Percentiles rank a stretch among this genome's conserved stretches.
Evolutionary conservation across 1,140 invertebrate genomes (phyloP).

Genomic region (Capitella teleta): DNA sequence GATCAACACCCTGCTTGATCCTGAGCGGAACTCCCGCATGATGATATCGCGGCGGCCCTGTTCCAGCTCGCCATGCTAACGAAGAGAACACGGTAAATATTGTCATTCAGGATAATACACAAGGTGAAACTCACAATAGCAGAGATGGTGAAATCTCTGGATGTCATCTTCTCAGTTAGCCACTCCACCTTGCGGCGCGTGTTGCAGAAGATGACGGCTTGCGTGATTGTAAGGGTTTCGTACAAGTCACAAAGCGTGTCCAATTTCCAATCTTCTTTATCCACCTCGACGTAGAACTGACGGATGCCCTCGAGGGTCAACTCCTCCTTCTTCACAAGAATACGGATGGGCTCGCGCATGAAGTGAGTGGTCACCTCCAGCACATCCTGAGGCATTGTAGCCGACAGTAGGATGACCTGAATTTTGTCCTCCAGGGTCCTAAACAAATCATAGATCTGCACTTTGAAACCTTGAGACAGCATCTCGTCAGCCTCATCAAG

Average conservation of each 20-base stretch:
- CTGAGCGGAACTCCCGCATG: slow-evolving; percentile 96
- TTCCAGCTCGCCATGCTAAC: slow-evolving; percentile 95
- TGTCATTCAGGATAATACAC: not conserved
- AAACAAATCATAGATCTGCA: slow-evolving; percentile 99
- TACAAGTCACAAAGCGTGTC: slow-evolving; percentile 87
- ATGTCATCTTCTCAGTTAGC: slow-evolving; percentile 88
- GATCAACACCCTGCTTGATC: slow-evolving; percentile 91
- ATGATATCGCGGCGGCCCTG: slow-evolving; percentile 94
- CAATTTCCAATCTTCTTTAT: slow-evolving; percentile 77
- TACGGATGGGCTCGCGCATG: slow-evolving; percentile 15
- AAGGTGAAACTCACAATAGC: slow-evolving; percentile 58
- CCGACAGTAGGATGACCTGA: slow-evolving; percentile 48
- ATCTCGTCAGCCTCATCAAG: slow-evolving; percentile 99
- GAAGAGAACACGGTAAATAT: not conserved
- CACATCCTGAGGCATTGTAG: slow-evolving; percentile 17
- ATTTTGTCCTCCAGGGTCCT: slow-evolving; percentile 77
- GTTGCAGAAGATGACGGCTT: slow-evolving; percentile 99
- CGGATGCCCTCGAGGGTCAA: slow-evolving; percentile 91
- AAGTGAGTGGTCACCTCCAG: slow-evolving; percentile 16
- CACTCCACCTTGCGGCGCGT: slow-evolving; percentile 97
- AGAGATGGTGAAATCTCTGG: slow-evolving; percentile 92
- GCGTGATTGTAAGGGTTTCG: slow-evolving; percentile 95
- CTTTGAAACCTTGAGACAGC: slow-evolving; percentile 98
- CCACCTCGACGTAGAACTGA: slow-evolving; percentile 71
- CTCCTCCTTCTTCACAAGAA: slow-evolving; percentile 46